A percentile compares a stretch with the other conserved stretches of the same genome.
Conservation (phyloP, 64 coral and sea anemone species). For the Montipora efflorescens region DNA sequence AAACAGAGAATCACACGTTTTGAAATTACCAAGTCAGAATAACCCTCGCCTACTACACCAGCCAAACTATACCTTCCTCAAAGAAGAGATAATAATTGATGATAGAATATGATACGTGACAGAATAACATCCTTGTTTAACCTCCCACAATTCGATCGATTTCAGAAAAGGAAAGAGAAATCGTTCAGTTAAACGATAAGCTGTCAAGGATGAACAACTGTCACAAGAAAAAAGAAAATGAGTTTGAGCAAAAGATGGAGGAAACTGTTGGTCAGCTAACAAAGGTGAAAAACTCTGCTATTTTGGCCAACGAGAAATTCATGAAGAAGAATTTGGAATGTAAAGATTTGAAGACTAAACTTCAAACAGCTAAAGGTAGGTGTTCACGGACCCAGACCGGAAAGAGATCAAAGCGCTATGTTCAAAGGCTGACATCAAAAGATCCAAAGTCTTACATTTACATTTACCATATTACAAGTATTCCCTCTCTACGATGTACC, state of each 20-base stretch:
- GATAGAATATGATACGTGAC: no score
- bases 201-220: background rate
- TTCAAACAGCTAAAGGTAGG: background rate
- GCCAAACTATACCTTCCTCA: no score
- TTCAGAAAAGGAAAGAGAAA: constrained; percentile 1
- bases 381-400: background rate
- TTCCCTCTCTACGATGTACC: no score
- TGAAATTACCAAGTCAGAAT: no score
- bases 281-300: background rate
- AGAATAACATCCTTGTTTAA: no score
- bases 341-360: background rate
- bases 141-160: no score
- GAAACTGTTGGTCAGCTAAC: background rate
- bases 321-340: background rate
- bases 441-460: no score
- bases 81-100: no score
- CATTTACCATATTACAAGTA: no score
- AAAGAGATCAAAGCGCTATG: background rate
- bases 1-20: no score
- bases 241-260: constrained; percentile 9
- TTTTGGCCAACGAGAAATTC: background rate
- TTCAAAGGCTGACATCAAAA: no score
- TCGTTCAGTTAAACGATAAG: background rate
- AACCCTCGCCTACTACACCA: no score
- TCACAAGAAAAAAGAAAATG: background rate